Conservation (phyloP, 2,797 vertebrate species). For the Hylomyscus alleni region DNA sequence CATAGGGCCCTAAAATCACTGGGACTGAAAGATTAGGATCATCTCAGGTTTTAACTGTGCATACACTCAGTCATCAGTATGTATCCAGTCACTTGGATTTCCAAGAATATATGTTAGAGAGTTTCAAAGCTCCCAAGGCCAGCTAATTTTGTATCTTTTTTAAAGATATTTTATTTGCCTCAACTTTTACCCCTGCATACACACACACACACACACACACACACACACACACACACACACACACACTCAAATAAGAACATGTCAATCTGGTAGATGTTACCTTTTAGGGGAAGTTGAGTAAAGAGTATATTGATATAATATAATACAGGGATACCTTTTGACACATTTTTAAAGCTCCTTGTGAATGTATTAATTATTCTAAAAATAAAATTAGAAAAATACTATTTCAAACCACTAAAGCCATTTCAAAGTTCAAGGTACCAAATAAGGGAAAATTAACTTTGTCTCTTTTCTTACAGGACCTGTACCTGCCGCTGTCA, state of each 20-base stretch:
- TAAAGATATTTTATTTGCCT: conserved; percentile 52
- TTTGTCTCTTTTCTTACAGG: conserved; percentile 90
- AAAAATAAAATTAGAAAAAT: conserved; percentile 63
- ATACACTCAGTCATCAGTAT: background rate
- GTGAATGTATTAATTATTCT: conserved; percentile 30
- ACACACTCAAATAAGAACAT: background rate
- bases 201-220: background rate
- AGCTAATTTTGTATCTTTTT: conserved; percentile 63
- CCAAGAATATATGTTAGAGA: conserved; percentile 17
- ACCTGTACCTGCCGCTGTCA: conserved; percentile 98
- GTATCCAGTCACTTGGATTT: background rate
- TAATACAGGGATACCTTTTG: background rate
- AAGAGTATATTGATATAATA: background rate
- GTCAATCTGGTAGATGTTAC: conserved; percentile 13
- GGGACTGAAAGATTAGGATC: conserved; percentile 32
- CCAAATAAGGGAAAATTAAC: conserved; percentile 84
- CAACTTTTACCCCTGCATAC: background rate
- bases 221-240: background rate
- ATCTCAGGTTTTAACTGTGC: conserved; percentile 6
- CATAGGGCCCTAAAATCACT: background rate
- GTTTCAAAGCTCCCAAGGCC: conserved; percentile 1
- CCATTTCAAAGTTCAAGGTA: conserved; percentile 23
- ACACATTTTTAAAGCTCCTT: conserved; percentile 44
- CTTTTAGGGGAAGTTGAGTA: conserved; percentile 16
- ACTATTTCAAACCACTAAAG: conserved; percentile 1